A percentile compares a stretch with the other conserved stretches of the same genome.
Evolutionary conservation across 2,113 vertebrate genomes (phyloP).

Genomic region (Dromiciops gliroides): DNA sequence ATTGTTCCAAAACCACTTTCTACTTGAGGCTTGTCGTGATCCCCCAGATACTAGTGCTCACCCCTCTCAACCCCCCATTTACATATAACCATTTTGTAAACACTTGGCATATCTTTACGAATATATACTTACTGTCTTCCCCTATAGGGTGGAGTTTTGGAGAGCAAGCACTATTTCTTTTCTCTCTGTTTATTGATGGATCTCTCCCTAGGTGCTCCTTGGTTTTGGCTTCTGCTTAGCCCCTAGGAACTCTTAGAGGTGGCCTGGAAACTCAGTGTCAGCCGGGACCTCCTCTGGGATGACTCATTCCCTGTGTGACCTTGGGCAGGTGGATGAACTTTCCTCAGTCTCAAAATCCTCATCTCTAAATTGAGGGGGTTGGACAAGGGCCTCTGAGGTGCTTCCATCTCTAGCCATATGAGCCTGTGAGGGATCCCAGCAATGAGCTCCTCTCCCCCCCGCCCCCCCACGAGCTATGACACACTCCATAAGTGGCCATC

Average conservation of each 20-base stretch:
- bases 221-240: neutral
- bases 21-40: neutral
- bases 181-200: neutral
- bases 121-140: neutral
- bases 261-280: neutral
- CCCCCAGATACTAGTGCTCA: neutral
- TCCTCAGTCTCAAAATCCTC: neutral
- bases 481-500: neutral
- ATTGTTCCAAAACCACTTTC: neutral
- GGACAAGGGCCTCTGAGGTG: neutral
- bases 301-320: neutral
- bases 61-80: neutral
- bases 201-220: neutral
- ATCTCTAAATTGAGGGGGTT: neutral
- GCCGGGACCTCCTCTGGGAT: neutral
- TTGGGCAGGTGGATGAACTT: neutral
- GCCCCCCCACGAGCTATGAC: neutral
- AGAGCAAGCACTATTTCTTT: neutral
- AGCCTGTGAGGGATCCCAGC: neutral
- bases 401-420: neutral
- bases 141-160: neutral
- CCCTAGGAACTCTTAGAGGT: neutral
- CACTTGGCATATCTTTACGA: neutral
- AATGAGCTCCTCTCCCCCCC: neutral
- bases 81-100: neutral